Base-by-base conservation (phyloP, 2,888 invertebrate genomes). In the Cryptus viduatorius region DNA sequence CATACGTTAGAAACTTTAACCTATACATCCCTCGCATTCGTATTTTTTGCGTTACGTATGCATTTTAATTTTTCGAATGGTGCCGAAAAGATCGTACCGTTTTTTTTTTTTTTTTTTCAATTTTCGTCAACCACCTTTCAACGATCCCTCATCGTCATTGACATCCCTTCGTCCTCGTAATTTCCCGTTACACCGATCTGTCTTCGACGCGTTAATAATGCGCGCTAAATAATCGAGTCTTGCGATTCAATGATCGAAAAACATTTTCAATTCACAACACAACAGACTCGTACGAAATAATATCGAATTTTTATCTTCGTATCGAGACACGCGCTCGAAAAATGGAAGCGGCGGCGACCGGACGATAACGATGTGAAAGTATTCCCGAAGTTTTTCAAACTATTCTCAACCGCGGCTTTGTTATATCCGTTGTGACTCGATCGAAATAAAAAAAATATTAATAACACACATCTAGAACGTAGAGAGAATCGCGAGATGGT, bases 121-220 rank as follows among this genome's bases (percentile, higher is more conserved):
- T 24, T 46, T 61, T 4, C 19, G 19, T 53, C 16, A 10, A 56
- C 56, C 19, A 56, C 24, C 37, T 53, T 3, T 16, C 16, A 56
- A 56, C 56, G 56, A 56, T 56, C 0, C 37, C 56, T 19, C 56
- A 56, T 56, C 24, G 46, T 31, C 31, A 29, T 46, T 73, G n/a
- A 44, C 44, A 8, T 48, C 29, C 44, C 16, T 31, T 46, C 7
- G 3, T 12, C 24, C 56, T 56, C 37, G 37, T 37, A 7, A 24
- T n/a, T 48, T 14, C 46, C 16, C 46, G 53, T 46, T 61, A 61
- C 73, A 73, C 73, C 73, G 73, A 73, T 61, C 46, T 73, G 73
- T 73, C 61, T 73, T 73, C 61, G 61, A 61, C 46, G 46, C 16
- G 59, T 29, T 29, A 61, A 72, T 24, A 59, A 31, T 29, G 29